phyloP scores from a whole-genome alignment of 1,140 invertebrate genomes.

The Chelonus insularis region DNA sequence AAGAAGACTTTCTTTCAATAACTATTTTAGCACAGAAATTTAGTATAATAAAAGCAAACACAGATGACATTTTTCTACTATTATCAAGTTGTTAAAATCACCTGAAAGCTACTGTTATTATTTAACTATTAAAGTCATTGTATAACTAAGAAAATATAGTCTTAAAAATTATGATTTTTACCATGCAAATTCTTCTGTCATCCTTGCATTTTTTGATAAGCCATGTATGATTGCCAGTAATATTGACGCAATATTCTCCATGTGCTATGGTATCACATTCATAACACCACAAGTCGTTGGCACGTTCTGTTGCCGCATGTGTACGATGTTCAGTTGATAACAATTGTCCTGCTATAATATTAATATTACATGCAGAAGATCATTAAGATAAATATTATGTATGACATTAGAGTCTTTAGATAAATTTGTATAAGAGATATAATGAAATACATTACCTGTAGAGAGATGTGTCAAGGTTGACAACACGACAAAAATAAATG shows the following conservation, averaged over 20 bases:
- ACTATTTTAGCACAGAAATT: too few relatives aligned
- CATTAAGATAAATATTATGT: not conserved
- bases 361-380: not conserved
- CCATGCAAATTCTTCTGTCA: conserved; percentile 77
- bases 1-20: too few relatives aligned
- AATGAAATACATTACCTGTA: too few relatives aligned
- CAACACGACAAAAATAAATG: not conserved
- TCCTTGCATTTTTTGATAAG: conserved; percentile 74
- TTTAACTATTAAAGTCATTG: too few relatives aligned
- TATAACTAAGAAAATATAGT: too few relatives aligned
- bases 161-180: conserved; percentile 50
- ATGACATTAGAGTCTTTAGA: not conserved
- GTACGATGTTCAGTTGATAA: conserved; percentile 71
- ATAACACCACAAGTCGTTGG: conserved; percentile 79
- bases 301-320: conserved; percentile 71
- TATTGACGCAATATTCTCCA: conserved; percentile 70
- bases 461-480: not conserved
- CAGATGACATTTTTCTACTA: too few relatives aligned
- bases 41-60: too few relatives aligned
- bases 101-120: too few relatives aligned
- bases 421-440: too few relatives aligned
- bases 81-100: too few relatives aligned
- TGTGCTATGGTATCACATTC: conserved; percentile 75
- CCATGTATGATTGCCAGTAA: conserved; percentile 64
- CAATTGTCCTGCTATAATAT: conserved; percentile 46